Conservation (phyloP, 2,113 vertebrate species). For the Alethe castanea region DNA sequence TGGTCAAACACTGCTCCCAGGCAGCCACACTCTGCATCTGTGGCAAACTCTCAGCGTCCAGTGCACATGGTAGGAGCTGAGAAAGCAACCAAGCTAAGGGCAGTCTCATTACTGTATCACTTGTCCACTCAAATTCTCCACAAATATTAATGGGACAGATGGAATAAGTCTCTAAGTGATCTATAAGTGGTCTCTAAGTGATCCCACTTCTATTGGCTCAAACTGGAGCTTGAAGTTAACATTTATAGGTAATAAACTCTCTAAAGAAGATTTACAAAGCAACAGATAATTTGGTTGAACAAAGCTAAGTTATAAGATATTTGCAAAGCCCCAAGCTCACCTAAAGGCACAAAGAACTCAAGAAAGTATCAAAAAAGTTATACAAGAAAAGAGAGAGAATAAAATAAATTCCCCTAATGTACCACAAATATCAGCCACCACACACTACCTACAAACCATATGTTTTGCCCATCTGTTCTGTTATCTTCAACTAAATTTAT, state of each 20-base stretch:
- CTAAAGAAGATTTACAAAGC: not conserved
- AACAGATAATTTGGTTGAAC: not conserved
- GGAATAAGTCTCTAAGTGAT: not conserved
- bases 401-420: slow-evolving; percentile 85
- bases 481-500: slow-evolving; percentile 82
- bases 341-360: slow-evolving; percentile 63
- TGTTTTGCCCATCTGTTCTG: slow-evolving; percentile 84
- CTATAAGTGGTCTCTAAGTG: not conserved
- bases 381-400: slow-evolving; percentile 73
- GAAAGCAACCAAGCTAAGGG: not conserved
- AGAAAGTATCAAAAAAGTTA: slow-evolving; percentile 74
- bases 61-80: not conserved
- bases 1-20: not conserved
- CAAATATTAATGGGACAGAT: not conserved
- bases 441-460: slow-evolving; percentile 85
- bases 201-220: not conserved
- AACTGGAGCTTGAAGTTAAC: not conserved
- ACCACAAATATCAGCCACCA: slow-evolving; percentile 77
- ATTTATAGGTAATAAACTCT: not conserved
- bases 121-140: not conserved
- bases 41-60: not conserved
- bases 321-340: slow-evolving; percentile 24
- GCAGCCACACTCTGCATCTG: not conserved
- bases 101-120: not conserved
- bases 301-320: slow-evolving; percentile 8